A percentile compares a stretch with the other conserved stretches of the same genome.
Evolutionary conservation across 2,113 vertebrate genomes (phyloP).

Genomic region (Lipophrys pholis): DNA sequence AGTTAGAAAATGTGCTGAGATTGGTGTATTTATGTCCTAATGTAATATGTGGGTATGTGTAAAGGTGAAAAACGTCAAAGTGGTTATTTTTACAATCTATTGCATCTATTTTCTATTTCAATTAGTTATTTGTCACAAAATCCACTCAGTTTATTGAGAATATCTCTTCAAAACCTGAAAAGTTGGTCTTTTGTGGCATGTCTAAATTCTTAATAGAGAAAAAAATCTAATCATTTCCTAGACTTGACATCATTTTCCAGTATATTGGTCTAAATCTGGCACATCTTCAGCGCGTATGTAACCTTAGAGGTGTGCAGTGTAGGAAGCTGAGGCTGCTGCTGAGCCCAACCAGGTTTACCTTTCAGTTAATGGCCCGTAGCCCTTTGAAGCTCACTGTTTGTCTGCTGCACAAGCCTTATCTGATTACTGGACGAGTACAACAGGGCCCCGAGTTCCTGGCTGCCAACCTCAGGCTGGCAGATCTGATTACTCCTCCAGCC

Average conservation of each 20-base stretch:
- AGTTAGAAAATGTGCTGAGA: too few species aligned
- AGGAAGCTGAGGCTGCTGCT: slow-evolving; percentile 22
- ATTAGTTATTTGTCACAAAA: too few species aligned
- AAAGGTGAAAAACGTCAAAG: too few species aligned
- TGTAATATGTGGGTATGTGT: too few species aligned
- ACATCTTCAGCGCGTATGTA: slow-evolving; percentile 36
- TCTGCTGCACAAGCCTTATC: slow-evolving; percentile 78
- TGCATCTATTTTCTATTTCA: too few species aligned
- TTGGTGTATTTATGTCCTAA: too few species aligned
- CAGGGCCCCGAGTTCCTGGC: slow-evolving; percentile 58
- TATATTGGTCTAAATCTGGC: slow-evolving; percentile 12
- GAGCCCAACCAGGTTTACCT: slow-evolving; percentile 66
- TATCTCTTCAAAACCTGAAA: too few species aligned
- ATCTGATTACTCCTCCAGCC: slow-evolving; percentile 76
- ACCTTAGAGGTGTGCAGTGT: slow-evolving; percentile 43
- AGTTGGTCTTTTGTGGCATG: too few species aligned
- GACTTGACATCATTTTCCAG: slow-evolving; percentile 10
- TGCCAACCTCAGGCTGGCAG: slow-evolving; percentile 61
- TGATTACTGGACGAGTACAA: slow-evolving; percentile 73
- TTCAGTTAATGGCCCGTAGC: slow-evolving; percentile 73
- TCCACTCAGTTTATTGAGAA: too few species aligned
- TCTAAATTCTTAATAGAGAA: not conserved
- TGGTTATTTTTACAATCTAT: too few species aligned
- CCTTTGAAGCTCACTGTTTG: slow-evolving; percentile 76
- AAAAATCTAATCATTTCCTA: not conserved